Conservation (phyloP, 2,888 invertebrate genomes). For the Dendrolimus houi region DNA sequence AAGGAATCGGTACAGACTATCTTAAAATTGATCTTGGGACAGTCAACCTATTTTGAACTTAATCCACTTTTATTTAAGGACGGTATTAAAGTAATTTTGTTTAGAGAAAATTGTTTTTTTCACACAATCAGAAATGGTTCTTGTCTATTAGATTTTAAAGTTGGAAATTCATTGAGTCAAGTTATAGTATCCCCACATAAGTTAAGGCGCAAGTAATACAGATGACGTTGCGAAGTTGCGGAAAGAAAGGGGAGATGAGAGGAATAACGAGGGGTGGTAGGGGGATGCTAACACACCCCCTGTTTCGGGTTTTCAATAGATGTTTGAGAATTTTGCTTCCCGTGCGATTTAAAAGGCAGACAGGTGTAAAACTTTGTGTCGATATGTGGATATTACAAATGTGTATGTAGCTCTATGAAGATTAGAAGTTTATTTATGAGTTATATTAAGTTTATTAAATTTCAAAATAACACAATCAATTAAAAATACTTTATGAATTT, state of each 20-base stretch:
- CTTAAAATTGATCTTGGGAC: slow-evolving; percentile 64
- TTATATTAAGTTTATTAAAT: too few species aligned
- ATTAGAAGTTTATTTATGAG: too few species aligned
- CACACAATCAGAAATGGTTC: slow-evolving; percentile 18
- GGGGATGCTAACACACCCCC: slow-evolving; percentile 44
- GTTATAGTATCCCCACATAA: slow-evolving; percentile 62
- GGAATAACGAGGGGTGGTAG: slow-evolving; percentile 53
- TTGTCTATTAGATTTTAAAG: slow-evolving; percentile 7
- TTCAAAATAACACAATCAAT: too few species aligned
- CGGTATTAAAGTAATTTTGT: slow-evolving; percentile 25
- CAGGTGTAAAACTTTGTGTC: slow-evolving; percentile 45
- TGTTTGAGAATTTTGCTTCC: slow-evolving; percentile 60
- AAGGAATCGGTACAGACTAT: slow-evolving; percentile 73
- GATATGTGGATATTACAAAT: too few species aligned
- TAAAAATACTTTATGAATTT: too few species aligned
- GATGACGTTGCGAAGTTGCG: slow-evolving; percentile 74
- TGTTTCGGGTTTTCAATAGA: slow-evolving; percentile 76
- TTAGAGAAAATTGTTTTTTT: slow-evolving; percentile 54
- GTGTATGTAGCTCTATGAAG: too few species aligned
- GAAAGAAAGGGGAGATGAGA: slow-evolving; percentile 71
- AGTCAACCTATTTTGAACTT: slow-evolving; percentile 25
- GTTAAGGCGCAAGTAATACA: slow-evolving; percentile 73
- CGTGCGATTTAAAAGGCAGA: slow-evolving; percentile 59
- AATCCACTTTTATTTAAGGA: slow-evolving; percentile 16
- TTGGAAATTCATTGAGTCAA: slow-evolving; percentile 17